These are phyloP conservation scores for Cardinalis cardinalis DNA, from an alignment of 2,113 vertebrate genomes.

Conservation along the genomic window DNA sequence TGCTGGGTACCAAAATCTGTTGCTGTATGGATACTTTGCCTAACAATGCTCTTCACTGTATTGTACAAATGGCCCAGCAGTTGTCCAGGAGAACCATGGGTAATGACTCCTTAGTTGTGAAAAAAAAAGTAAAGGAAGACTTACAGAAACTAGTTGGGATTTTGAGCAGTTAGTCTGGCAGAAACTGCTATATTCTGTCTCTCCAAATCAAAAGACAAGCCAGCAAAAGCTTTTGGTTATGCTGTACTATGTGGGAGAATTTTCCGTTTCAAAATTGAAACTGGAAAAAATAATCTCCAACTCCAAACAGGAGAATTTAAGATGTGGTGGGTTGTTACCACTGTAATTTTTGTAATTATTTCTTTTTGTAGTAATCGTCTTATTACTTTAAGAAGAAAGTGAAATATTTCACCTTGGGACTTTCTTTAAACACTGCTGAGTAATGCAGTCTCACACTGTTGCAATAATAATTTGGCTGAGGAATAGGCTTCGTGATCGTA, in stretches of 20 bases:
- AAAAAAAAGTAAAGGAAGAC: not conserved
- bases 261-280: not conserved
- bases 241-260: not conserved
- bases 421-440: not conserved
- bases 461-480: not conserved
- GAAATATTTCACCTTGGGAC: not conserved
- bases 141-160: not conserved
- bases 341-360: not conserved
- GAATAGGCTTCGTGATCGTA: not conserved
- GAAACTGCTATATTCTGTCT: not conserved
- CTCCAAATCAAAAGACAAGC: not conserved
- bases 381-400: not conserved
- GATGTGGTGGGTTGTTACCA: not conserved
- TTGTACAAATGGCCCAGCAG: not conserved
- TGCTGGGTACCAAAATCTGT: not conserved
- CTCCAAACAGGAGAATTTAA: not conserved
- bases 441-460: not conserved
- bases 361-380: not conserved
- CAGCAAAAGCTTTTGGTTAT: not conserved
- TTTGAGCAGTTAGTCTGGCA: not conserved
- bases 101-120: not conserved
- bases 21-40: not conserved
- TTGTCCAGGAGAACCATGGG: not conserved
- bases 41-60: rapidly evolving
- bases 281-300: not conserved